Conservation (phyloP, 2,888 invertebrate species). For the Melangyna quadrimaculata region DNA sequence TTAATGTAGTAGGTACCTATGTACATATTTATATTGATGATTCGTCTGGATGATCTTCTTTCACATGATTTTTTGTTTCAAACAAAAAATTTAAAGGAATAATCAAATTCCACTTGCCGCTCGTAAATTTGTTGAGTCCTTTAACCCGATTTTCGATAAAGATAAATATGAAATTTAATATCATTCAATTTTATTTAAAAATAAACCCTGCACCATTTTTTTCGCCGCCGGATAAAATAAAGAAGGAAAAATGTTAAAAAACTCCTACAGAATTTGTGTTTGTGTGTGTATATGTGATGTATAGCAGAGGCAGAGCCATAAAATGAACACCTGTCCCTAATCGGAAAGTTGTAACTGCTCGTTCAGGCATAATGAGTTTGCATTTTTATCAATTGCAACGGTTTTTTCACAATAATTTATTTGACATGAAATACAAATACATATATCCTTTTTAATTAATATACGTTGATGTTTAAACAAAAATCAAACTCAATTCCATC, state of each 20-base stretch:
- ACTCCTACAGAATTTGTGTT: slow-evolving; percentile 22
- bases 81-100: too few species aligned
- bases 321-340: slow-evolving; percentile 72
- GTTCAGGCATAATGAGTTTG: slow-evolving; percentile 13
- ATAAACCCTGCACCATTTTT: slow-evolving; percentile 3
- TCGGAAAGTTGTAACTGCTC: slow-evolving; percentile 64
- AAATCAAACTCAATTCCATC: not conserved
- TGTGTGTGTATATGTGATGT: slow-evolving; percentile 1
- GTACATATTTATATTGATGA: too few species aligned
- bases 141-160: not conserved
- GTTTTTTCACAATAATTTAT: not conserved
- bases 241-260: slow-evolving; percentile 12
- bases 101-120: not conserved
- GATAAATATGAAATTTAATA: slow-evolving; percentile 17
- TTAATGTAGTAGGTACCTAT: too few species aligned
- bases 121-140: not conserved
- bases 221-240: slow-evolving; percentile 6
- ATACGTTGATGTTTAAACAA: too few species aligned
- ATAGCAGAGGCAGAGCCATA: slow-evolving; percentile 48
- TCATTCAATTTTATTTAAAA: not conserved
- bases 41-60: too few species aligned
- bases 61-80: too few species aligned
- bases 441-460: not conserved
- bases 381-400: not conserved
- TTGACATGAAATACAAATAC: not conserved